These are phyloP conservation scores for Pogonocherus hispidulus DNA, from an alignment of 2,888 invertebrate species.

Conservation along the genomic window DNA sequence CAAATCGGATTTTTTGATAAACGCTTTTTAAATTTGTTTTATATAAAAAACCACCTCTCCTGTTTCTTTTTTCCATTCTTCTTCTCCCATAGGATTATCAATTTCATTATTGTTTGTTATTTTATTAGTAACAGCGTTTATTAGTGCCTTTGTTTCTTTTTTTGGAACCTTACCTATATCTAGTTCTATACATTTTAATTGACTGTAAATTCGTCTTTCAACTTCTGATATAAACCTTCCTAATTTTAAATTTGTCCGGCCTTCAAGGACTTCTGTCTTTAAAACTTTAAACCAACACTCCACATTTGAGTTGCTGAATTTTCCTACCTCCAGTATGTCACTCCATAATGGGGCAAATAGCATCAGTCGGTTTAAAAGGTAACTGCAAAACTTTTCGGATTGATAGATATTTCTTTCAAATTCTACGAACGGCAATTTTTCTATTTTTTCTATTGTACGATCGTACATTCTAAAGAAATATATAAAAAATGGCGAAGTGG, in stretches of 20 bases:
- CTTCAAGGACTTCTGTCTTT: not conserved
- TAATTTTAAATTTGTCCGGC: not conserved
- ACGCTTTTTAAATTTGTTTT: not conserved
- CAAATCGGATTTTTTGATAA: not conserved
- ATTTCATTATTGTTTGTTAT: not conserved
- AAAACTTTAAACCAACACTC: constrained; percentile 5
- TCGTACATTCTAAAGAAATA: not conserved
- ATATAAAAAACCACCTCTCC: not conserved
- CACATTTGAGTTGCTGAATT: constrained; percentile 3
- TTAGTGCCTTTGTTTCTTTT: not conserved
- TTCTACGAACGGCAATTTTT: not conserved
- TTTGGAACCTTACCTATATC: not conserved
- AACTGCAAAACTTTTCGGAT: constrained; percentile 6
- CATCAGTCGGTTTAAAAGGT: constrained; percentile 13
- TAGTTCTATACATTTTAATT: constrained; percentile 15
- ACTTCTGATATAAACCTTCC: constrained; percentile 5
- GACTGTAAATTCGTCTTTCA: not conserved
- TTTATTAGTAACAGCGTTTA: not conserved
- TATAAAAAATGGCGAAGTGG: constrained; percentile 4
- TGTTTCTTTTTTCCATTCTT: not conserved
- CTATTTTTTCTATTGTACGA: not conserved
- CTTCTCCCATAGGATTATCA: constrained; percentile 1
- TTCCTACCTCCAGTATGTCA: not conserved
- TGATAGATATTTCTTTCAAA: not conserved
- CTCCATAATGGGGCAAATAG: constrained; percentile 10